Percentiles rank a stretch among this genome's conserved stretches.
These are phyloP conservation scores for Cetonia aurata DNA, from an alignment of 2,888 invertebrate genomes.

Conservation along the genomic window DNA sequence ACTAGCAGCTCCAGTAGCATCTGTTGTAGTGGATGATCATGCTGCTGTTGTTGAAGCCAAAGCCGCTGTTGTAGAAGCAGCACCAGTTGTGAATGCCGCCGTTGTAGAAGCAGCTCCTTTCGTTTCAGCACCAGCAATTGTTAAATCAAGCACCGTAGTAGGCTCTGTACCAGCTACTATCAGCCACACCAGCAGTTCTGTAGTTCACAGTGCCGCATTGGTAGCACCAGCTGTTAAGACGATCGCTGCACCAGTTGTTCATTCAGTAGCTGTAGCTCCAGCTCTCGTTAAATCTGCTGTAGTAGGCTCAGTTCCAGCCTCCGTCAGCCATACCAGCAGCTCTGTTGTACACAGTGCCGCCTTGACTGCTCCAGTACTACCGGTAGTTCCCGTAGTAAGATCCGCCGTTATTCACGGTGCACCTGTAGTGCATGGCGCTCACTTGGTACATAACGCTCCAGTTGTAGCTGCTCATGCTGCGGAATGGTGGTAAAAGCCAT, in stretches of 20 bases:
- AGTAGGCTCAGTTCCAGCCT: constrained; percentile 66
- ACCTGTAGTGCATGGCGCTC: constrained; percentile 21
- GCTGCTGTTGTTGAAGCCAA: constrained; percentile 28
- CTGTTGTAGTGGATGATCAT: constrained; percentile 42
- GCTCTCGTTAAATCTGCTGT: constrained; percentile 35
- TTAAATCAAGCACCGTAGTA: constrained; percentile 40
- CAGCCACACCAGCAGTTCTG: constrained; percentile 38
- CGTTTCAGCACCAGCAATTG: constrained; percentile 17
- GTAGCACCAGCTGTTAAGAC: constrained; percentile 31
- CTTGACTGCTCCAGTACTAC: constrained; percentile 51
- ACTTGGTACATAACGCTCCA: constrained; percentile 17
- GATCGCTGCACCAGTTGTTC: constrained; percentile 21
- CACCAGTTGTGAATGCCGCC: constrained; percentile 31
- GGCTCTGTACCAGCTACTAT: constrained; percentile 38
- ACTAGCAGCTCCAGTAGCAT: constrained; percentile 59
- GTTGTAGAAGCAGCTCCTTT: constrained; percentile 30
- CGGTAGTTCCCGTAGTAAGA: constrained; percentile 23
- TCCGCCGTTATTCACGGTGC: constrained; percentile 17
- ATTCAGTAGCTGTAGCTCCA: constrained; percentile 26
- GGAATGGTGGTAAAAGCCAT: constrained; percentile 31
- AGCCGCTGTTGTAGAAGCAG: constrained; percentile 33
- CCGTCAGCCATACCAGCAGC: constrained; percentile 57
- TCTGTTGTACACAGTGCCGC: constrained; percentile 52
- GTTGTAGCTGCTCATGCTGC: constrained; percentile 48
- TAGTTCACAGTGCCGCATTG: constrained; percentile 38